Evolutionary conservation across 2,888 invertebrate genomes (phyloP).

Genomic region (Gryllus longicercus): DNA sequence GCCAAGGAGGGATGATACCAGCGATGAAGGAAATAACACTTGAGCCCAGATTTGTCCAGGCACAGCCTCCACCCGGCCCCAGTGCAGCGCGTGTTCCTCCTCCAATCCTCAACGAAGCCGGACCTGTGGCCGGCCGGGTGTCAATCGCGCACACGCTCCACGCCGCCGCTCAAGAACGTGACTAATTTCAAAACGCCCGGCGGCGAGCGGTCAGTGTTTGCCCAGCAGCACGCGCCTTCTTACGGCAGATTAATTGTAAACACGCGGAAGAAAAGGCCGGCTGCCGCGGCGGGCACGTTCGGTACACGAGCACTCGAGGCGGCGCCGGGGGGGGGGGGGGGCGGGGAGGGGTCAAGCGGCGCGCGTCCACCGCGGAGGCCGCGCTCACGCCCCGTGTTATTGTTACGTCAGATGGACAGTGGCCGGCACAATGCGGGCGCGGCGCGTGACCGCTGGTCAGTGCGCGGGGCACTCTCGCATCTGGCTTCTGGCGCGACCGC

Average conservation of each 20-base stretch:
- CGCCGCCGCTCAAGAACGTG: background rate
- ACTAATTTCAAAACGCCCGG: background rate
- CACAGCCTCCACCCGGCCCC: no score
- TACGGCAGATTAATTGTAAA: slow-evolving; percentile 1
- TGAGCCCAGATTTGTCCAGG: no score
- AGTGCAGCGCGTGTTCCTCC: no score
- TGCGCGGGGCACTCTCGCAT: background rate
- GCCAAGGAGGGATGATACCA: no score
- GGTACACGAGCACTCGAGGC: background rate
- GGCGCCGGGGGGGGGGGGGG: background rate
- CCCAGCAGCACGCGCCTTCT: background rate
- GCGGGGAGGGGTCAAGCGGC: background rate
- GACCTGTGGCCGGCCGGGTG: no score
- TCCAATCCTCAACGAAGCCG: no score
- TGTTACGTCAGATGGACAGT: slow-evolving; percentile 17
- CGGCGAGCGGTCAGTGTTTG: background rate
- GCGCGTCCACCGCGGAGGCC: background rate
- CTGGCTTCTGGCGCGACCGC: background rate
- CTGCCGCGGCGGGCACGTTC: background rate
- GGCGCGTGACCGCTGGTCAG: background rate
- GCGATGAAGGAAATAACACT: no score
- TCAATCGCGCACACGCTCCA: no score
- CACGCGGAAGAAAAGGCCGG: background rate
- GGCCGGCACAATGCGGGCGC: background rate
- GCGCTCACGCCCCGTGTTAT: background rate